Percentiles rank a stretch among this genome's conserved stretches.
Conservation (phyloP, 2,113 vertebrate genomes). For the Nestor notabilis region DNA sequence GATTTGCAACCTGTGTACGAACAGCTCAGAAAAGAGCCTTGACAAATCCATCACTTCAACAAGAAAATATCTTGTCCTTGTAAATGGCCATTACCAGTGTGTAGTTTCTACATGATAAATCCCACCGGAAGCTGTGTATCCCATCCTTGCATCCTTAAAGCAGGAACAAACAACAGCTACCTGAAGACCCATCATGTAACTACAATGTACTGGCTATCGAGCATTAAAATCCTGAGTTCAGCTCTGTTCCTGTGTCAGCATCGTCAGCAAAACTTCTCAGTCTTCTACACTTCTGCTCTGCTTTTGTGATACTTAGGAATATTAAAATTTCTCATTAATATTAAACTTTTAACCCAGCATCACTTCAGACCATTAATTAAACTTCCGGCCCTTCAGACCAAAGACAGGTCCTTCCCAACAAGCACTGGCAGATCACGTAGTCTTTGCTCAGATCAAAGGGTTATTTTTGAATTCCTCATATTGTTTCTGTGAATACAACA, state of each 20-base stretch:
- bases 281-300: neutral
- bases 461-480: neutral
- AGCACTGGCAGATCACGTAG: neutral
- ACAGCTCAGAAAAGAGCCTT: neutral
- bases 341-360: neutral
- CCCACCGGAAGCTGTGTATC: neutral
- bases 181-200: neutral
- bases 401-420: neutral
- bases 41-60: neutral
- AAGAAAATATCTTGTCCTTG: neutral
- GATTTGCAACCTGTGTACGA: neutral
- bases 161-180: neutral
- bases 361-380: slow-evolving; percentile 20
- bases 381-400: slow-evolving; percentile 2
- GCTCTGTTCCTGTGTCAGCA: neutral
- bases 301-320: neutral
- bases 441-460: slow-evolving; percentile 5
- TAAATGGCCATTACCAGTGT: neutral
- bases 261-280: neutral
- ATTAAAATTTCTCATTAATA: neutral
- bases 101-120: neutral
- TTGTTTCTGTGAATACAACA: neutral
- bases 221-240: neutral
- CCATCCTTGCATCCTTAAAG: neutral
- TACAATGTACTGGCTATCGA: neutral